These are phyloP conservation scores for Galleria mellonella DNA, from an alignment of 1,140 invertebrate species.

Conservation along the genomic window DNA sequence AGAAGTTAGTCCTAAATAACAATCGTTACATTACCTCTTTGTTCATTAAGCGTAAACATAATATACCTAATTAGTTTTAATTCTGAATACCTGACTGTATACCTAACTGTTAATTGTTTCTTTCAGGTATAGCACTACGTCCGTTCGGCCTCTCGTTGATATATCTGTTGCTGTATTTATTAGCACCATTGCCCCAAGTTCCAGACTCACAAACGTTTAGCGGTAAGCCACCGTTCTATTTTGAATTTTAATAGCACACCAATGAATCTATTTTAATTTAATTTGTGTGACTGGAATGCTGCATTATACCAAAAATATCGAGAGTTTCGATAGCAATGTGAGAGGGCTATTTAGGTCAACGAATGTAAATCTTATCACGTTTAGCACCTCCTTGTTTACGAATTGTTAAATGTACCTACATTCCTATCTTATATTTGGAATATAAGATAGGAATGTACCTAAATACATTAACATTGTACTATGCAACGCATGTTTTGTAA, in stretches of 20 bases:
- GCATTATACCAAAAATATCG: slow-evolving; percentile 1
- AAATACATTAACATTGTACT: no score
- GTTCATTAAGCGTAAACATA: no score
- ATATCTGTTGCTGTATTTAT: slow-evolving; percentile 87
- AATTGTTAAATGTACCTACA: no score
- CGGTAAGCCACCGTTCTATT: slow-evolving; percentile 63
- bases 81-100: not conserved
- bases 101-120: slow-evolving; percentile 10
- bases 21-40: no score
- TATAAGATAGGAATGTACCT: no score
- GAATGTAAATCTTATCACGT: slow-evolving; percentile 1
- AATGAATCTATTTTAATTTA: not conserved
- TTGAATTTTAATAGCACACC: slow-evolving; percentile 1
- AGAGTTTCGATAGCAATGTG: not conserved
- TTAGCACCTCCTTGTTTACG: not conserved
- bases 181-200: slow-evolving; percentile 85
- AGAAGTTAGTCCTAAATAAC: no score
- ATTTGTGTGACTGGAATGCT: not conserved
- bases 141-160: slow-evolving; percentile 88
- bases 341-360: not conserved
- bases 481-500: no score
- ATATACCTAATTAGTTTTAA: not conserved
- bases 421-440: no score
- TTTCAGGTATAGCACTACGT: slow-evolving; percentile 88
- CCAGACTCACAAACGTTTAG: slow-evolving; percentile 82